phyloP scores from a whole-genome alignment of 2,888 invertebrate species.

The Yponomeuta plumbellus region DNA sequence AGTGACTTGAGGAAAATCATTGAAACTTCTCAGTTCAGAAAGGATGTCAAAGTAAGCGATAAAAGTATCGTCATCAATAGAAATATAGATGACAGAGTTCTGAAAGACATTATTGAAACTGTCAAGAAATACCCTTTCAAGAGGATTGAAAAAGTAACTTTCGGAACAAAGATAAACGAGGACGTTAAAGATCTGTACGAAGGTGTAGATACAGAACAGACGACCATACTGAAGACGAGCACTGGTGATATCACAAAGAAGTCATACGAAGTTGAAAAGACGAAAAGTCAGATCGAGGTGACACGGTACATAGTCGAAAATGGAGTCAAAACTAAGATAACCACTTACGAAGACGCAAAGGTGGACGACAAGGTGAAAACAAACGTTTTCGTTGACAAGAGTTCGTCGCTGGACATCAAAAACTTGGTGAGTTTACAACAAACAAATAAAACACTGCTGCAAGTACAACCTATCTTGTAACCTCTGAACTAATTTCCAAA shows the following conservation, averaged over 20 bases:
- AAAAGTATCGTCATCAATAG: slow-evolving; percentile 68
- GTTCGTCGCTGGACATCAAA: slow-evolving; percentile 66
- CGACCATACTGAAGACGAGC: slow-evolving; percentile 50
- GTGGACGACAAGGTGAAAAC: slow-evolving; percentile 69
- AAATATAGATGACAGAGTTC: slow-evolving; percentile 62
- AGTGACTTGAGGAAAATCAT: slow-evolving; percentile 67
- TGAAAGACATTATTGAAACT: slow-evolving; percentile 69
- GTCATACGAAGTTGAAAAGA: slow-evolving; percentile 66
- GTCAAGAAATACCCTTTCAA: slow-evolving; percentile 71
- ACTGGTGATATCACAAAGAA: slow-evolving; percentile 60
- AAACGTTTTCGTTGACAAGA: slow-evolving; percentile 72
- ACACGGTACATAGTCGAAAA: slow-evolving; percentile 68
- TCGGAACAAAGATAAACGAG: slow-evolving; percentile 75
- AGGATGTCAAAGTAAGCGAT: slow-evolving; percentile 65
- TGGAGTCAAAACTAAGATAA: slow-evolving; percentile 65
- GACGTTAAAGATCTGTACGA: slow-evolving; percentile 76
- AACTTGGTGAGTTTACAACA: slow-evolving; percentile 58
- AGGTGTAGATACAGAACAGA: slow-evolving; percentile 62
- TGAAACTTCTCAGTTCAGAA: slow-evolving; percentile 58
- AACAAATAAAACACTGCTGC: not conserved
- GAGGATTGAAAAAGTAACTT: slow-evolving; percentile 70
- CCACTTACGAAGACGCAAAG: slow-evolving; percentile 71
- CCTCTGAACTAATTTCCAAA: not conserved
- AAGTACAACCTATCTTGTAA: not conserved
- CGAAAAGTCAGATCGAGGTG: slow-evolving; percentile 69